Base-by-base conservation (phyloP, 2,113 vertebrate genomes). In the Rana temporaria region DNA sequence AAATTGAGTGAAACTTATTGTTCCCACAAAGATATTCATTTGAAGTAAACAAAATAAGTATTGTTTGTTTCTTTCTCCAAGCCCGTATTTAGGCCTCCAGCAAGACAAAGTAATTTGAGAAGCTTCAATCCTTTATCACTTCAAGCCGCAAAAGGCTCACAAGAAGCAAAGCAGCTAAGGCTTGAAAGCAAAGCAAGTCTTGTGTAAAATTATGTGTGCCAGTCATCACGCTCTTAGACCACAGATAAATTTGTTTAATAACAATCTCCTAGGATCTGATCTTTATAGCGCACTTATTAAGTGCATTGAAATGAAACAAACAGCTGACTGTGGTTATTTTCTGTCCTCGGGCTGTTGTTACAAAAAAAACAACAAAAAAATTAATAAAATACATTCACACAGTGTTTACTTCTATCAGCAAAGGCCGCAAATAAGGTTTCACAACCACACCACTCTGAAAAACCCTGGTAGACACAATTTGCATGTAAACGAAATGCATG, bases 221-320 rank as follows among this genome's bases (percentile, higher is more conserved):
- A 20, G 74, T 59, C 6, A 59, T 56, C 84, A 84, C 4, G 64
- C 82, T 52, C 19, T 20, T 24, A 22, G 77, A 72, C 66, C 52
- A 52, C 63, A 60, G 84, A 84, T 68, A 80, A 48, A 80, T 68
- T 81, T 68, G 72, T 84, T 84, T 75, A 84, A 84, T 80, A 75
- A 55, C 42, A 56, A 75, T 84, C 84, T 76, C 84, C 52, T 12
- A 60, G 84, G 84, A 80, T 75, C 77, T 80, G 77, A 68, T 80
- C 59, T 80, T 73, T 80, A 75, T 74, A 75, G 77, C 63, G 62
- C 15, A 19, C 77, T 80, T 73, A 75, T 69, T 80, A 69, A 80
- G 75, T 82, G 62, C 70, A 75, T 52, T 75, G 80, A 32, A 74
- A 82, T 75, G 71, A 82, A 82, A 82, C 63, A 82, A 82, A 82